Evolutionary conservation across 1,140 invertebrate genomes (phyloP), one percentile per base, ranked within the genome.

Genomic region (Listronotus bonariensis): DNA sequence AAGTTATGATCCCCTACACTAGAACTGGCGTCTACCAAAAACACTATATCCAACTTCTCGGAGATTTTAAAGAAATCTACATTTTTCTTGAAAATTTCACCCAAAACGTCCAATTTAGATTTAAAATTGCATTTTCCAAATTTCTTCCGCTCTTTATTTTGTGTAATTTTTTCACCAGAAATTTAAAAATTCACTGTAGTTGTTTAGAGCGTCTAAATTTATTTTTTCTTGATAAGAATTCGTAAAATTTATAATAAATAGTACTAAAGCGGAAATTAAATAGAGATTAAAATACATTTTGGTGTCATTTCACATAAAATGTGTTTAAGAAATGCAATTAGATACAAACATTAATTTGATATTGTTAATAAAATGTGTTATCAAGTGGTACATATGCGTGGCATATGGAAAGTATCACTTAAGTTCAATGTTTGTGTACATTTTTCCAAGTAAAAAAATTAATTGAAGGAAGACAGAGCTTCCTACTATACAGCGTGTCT

Each of bases 1-100:
- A 90, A 91, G 76, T 90, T 88, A 3, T 82, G 78, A 45, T 80
- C 76, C 2, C 89, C 89, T 3, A 90, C 86, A 49, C 85, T 88
- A 0, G 85, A 85, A 2, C 88, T 89, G 18, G 84, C 84, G 73
- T 90, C 89, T 8, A 91, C 84, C 12, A 90, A 78, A 71, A 91
- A 90, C n/a, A 90, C 81, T 12, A 90, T 74, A 72, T 91, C 89
- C 43, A 88, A 72, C 17, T 74, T 72, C 8, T 73, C 68, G n/a
- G 70, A 67, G 15, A 69, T 67, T 70, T 79, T 78, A 1, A 82
- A 68, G 18, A 58, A 67, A 11, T 82, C 76, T 0, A 86, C 81
- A 58, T 84, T 81, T 57, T 78, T 76, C 63, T 85, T 86, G 10
- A 87, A 78, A 4, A 84, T 75, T 31, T 80, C 78, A 7, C 84